phyloP scores from a whole-genome alignment of 2,113 vertebrate species.

The Anhinga anhinga region DNA sequence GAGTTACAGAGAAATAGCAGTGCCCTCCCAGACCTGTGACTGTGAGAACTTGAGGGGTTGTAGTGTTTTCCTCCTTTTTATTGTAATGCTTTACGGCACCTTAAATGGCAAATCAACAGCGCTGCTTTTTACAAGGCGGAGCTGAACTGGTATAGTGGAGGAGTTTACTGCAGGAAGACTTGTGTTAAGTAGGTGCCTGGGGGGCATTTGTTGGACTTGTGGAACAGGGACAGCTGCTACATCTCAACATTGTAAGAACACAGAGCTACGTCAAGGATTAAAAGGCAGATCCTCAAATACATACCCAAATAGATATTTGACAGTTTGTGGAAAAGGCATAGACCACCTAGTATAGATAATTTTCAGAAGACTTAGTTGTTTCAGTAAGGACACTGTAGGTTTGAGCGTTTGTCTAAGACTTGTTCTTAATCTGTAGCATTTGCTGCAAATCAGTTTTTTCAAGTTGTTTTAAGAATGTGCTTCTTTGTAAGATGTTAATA shows the following conservation, averaged over 20 bases:
- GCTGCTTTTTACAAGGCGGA: not conserved
- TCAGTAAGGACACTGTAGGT: not conserved
- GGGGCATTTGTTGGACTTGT: rapidly evolving
- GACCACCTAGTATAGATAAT: not conserved
- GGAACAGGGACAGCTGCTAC: not conserved
- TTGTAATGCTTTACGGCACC: not conserved
- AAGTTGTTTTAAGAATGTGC: not conserved
- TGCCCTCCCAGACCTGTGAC: not conserved
- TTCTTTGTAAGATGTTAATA: not conserved
- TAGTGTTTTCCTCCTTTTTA: not conserved
- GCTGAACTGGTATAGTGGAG: not conserved
- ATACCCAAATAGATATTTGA: not conserved
- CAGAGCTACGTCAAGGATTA: not conserved
- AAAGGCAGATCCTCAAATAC: not conserved
- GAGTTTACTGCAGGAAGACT: not conserved
- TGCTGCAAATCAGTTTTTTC: not conserved
- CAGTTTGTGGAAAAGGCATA: not conserved
- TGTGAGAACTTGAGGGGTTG: not conserved
- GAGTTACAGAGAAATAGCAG: too few relatives aligned
- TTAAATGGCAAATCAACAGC: not conserved
- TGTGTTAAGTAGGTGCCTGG: not conserved
- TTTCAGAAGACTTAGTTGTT: not conserved
- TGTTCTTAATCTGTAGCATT: not conserved
- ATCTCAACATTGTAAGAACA: not conserved
- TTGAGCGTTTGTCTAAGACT: not conserved